A percentile compares a stretch with the other conserved stretches of the same genome.
These are phyloP conservation scores for Chloroceryle aenea DNA, from an alignment of 2,113 vertebrate species.

Conservation along the genomic window DNA sequence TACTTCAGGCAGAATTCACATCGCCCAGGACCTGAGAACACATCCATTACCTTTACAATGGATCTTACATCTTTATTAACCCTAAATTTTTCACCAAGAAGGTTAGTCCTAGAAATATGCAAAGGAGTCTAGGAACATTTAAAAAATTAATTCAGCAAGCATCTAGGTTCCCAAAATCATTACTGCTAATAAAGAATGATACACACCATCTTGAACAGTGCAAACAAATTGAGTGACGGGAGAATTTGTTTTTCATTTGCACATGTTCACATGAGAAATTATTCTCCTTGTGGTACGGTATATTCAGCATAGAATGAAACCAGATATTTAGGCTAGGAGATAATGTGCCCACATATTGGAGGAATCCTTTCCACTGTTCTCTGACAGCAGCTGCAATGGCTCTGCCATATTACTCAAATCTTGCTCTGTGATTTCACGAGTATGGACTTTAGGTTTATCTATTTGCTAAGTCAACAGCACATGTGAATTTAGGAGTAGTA, in stretches of 20 bases:
- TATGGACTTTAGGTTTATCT: neutral
- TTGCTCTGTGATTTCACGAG: neutral
- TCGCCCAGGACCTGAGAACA: neutral
- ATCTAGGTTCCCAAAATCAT: neutral
- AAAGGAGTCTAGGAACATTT: neutral
- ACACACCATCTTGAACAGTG: neutral
- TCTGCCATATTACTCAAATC: neutral
- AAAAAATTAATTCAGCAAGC: neutral
- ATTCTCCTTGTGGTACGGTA: neutral
- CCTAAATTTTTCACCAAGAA: neutral
- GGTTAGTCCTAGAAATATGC: neutral
- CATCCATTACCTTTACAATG: neutral
- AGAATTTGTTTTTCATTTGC: neutral
- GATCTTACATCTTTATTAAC: neutral
- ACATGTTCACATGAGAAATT: neutral
- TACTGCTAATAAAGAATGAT: neutral
- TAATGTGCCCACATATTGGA: neutral
- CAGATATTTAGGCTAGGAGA: neutral
- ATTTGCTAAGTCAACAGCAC: neutral
- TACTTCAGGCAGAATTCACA: neutral
- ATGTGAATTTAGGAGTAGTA: neutral
- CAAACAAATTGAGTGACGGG: neutral
- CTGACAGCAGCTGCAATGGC: neutral
- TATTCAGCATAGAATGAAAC: neutral
- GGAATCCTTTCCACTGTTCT: neutral